Base-by-base conservation (phyloP, 2,797 vertebrate genomes). In the Calcarius lapponicus region DNA sequence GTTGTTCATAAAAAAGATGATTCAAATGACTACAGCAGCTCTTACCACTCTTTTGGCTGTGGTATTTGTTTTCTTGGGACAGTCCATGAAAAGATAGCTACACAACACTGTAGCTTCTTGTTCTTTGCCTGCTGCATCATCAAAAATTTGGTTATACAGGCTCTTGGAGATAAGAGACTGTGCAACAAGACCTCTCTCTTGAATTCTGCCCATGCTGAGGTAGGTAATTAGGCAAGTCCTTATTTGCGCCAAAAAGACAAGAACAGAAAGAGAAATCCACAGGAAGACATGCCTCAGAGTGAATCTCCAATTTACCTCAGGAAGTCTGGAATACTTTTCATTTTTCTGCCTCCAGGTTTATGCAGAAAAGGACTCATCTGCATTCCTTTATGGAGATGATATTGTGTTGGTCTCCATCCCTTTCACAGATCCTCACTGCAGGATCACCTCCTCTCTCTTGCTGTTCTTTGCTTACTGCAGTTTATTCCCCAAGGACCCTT, bases 161-260 rank as follows among this genome's bases (percentile, higher is more conserved):
- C 73, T 62, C 78, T 92, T 88, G 61, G 71, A 88, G 64, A 53
- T 65, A 75, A 71, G 60, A 84, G 34, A 61, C 32, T 2, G 20
- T 92, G 45, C 45, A 82, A 95, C 80, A 84, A 93, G 67, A 86
- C 29, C 28, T 43, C 51, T 66, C 45, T 75, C 67, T 88, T 64
- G 74, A 91, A 74, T 48, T 76, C 62, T 95, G 48, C 60, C 36
- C 32, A 57, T 65, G 88, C 79, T 88, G 89, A 93, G 93, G 62
- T 76, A 82, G 64, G 47, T 93, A 92, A 94, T 86, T 94, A 93
- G n/a, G 31, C 61, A 94, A 92, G 64, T 90, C 84, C 74, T 71
- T 56, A 71, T 81, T 83, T 92, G 58, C 2, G 80, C 90, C 89
- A 70, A 67, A 92, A 95, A 97, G 88, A 88, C 70, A 90, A 72